Evolutionary conservation across 2,888 invertebrate genomes (phyloP).

Genomic region (Tuta absoluta): DNA sequence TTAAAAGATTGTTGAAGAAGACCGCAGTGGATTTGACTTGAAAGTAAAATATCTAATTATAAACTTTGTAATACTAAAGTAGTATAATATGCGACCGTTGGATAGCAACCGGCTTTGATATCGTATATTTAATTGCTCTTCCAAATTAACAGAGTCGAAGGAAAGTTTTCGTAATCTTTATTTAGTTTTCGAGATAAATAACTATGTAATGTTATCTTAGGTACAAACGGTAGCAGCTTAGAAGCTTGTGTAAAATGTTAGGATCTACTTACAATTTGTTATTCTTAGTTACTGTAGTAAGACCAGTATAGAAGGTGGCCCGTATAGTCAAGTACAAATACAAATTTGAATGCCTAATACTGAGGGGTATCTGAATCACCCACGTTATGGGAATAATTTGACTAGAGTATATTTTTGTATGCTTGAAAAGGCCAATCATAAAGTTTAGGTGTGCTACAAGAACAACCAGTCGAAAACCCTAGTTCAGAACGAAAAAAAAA

Average conservation of each 20-base stretch:
- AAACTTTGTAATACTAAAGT: background rate
- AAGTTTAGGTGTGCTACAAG: too few relatives aligned
- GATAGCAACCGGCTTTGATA: conserved; percentile 60
- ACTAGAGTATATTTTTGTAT: too few relatives aligned
- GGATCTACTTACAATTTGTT: too few relatives aligned
- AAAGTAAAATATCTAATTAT: background rate
- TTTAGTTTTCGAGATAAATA: conserved; percentile 36
- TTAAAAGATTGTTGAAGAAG: background rate
- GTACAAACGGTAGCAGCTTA: background rate
- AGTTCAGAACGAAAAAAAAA: too few relatives aligned
- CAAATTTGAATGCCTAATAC: too few relatives aligned
- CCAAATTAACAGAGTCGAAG: conserved; percentile 48
- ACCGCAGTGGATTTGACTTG: background rate
- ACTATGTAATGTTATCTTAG: conserved; percentile 9
- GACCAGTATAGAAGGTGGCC: too few relatives aligned
- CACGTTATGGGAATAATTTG: too few relatives aligned
- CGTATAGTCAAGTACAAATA: too few relatives aligned
- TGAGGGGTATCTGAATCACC: too few relatives aligned
- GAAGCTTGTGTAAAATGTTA: background rate
- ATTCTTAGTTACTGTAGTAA: too few relatives aligned
- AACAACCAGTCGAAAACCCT: too few relatives aligned
- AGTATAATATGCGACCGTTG: conserved; percentile 42
- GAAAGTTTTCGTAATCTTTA: conserved; percentile 46
- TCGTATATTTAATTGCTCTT: conserved; percentile 56
- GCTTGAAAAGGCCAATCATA: too few relatives aligned